A percentile compares a stretch with the other conserved stretches of the same genome.
Conservation (phyloP, 1,140 invertebrate genomes). For the Philaenus spumarius region DNA sequence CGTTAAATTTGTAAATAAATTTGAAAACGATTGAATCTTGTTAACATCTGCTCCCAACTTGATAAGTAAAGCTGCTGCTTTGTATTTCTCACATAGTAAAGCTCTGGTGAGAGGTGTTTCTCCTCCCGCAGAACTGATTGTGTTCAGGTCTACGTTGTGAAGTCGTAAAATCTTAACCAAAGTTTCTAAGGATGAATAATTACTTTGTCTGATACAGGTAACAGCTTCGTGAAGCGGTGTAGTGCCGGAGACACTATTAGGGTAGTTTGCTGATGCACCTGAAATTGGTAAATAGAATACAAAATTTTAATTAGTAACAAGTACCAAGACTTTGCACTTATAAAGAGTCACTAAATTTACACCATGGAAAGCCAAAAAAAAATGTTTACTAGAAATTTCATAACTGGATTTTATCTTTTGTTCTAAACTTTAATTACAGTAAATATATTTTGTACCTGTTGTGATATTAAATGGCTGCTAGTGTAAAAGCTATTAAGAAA, state of each 20-base stretch:
- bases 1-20: slow-evolving; percentile 34
- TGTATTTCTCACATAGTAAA: slow-evolving; percentile 39
- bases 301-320: no score
- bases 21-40: slow-evolving; percentile 25
- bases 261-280: slow-evolving; percentile 50
- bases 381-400: no score
- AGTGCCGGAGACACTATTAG: slow-evolving; percentile 47
- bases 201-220: slow-evolving; percentile 19
- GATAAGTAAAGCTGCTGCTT: slow-evolving; percentile 42
- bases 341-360: no score
- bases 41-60: slow-evolving; percentile 43
- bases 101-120: slow-evolving; percentile 45
- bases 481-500: no score
- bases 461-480: no score
- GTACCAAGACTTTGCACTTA: no score
- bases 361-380: neutral
- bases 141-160: slow-evolving; percentile 41
- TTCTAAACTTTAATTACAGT: neutral
- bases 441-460: neutral
- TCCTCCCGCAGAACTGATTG: slow-evolving; percentile 40
- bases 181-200: slow-evolving; percentile 29
- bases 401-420: neutral
- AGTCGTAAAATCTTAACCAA: slow-evolving; percentile 43
- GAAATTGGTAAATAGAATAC: no score
- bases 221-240: slow-evolving; percentile 49